Evolutionary conservation across 2,888 invertebrate genomes (phyloP).

Genomic region (Tipula helvola): DNA sequence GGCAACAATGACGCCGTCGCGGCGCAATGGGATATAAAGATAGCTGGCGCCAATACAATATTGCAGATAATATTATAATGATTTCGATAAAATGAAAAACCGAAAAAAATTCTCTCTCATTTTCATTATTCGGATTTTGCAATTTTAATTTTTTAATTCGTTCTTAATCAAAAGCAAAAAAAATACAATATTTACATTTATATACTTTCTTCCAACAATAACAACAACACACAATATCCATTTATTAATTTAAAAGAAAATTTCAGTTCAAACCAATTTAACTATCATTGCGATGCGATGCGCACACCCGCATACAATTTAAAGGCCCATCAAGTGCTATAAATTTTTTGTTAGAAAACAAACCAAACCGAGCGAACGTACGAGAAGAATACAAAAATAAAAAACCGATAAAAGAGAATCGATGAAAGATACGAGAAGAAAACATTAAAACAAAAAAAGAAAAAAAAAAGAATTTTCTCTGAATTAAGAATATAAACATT

Average conservation of each 20-base stretch:
- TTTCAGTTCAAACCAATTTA: neutral
- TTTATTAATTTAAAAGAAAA: neutral
- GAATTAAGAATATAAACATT: neutral
- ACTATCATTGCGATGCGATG: neutral
- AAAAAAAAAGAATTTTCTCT: neutral
- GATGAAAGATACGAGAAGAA: neutral
- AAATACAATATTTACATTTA: no score
- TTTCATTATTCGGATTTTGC: neutral
- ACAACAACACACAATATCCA: neutral
- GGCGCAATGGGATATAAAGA: slow-evolving; percentile 11
- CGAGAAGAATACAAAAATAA: neutral
- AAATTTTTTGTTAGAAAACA: neutral
- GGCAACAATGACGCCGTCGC: slow-evolving; percentile 11
- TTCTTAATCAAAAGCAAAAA: neutral
- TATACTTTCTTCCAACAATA: neutral
- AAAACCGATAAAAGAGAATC: neutral
- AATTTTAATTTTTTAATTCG: neutral
- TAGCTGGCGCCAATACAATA: slow-evolving; percentile 7
- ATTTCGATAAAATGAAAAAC: neutral
- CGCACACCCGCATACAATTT: neutral
- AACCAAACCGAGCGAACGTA: neutral
- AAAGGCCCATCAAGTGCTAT: neutral
- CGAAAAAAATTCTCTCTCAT: neutral
- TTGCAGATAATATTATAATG: neutral
- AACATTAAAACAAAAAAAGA: neutral